Evolutionary conservation across 2,797 vertebrate species (phyloP), one percentile per base, ranked within the genome.

Genomic region (Phalloptychus januarius): DNA sequence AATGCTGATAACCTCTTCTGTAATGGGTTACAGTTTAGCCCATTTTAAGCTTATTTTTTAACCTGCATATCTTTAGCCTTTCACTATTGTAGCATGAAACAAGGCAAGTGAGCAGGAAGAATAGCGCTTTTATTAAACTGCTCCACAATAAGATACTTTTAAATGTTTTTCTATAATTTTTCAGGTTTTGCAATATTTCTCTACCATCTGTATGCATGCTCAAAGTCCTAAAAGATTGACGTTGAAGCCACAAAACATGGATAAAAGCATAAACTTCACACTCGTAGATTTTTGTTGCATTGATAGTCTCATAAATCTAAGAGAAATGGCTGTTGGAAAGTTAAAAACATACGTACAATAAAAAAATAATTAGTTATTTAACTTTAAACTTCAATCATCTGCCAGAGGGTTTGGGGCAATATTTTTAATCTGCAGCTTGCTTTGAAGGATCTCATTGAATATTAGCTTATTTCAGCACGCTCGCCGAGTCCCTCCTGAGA

Each of bases 41-140:
- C 36, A 23, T 67, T 38, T 71, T 56, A 6, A 8, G 40, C 3
- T 54, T 28, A 5, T 16, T 74, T 58, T 56, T 74, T 1, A 4
- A 40, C 13, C 6, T 20, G 1, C 28, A 33, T 50, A 31, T 23
- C 48, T 50, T 36, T 13, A 20, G 46, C 16, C 38, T 23, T 46
- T 75, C 63, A 40, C 80, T 80, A n/a, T 69, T n/a, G 65, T 42
- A 7, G 23, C 23, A 42, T 12, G 65, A 38, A 65, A 8, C 3
- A 25, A 67, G 42, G 25, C 80, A 25, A 72, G 65, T 42, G 38
- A 72, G 31, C 75, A 67, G 52, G n/a, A 76, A 75, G 45, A n/a
- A 76, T 18, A 72, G 42, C 74, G 74, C 45, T 38, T 56, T 61
- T 18, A 61, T 72, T 72, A 18, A 52, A 23, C 7, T 50, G 28